These are phyloP conservation scores for Aphrophora alni DNA, from an alignment of 2,888 invertebrate species.

Conservation along the genomic window DNA sequence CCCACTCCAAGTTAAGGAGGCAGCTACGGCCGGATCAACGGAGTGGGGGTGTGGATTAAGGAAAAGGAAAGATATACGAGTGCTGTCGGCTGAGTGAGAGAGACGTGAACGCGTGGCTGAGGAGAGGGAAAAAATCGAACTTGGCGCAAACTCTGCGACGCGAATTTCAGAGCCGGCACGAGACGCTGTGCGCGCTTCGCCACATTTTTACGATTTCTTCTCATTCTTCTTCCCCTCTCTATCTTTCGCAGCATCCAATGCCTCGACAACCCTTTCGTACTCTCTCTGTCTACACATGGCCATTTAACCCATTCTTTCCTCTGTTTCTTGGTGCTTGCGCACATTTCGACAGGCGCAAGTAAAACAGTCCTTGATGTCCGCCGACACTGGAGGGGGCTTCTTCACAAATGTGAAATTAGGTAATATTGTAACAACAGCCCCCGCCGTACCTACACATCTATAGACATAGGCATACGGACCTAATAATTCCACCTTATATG, in stretches of 20 bases:
- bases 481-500: not conserved
- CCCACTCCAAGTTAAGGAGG: not conserved
- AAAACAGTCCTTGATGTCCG: constrained; percentile 12
- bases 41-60: constrained; percentile 22
- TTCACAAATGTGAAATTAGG: constrained; percentile 3
- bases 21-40: not conserved
- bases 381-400: constrained; percentile 10
- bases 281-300: constrained; percentile 38
- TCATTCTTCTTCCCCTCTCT: constrained; percentile 41
- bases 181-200: constrained; percentile 39
- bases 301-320: constrained; percentile 39
- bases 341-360: not conserved
- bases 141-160: constrained; percentile 43
- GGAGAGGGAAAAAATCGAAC: constrained; percentile 43
- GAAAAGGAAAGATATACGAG: constrained; percentile 19
- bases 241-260: constrained; percentile 41
- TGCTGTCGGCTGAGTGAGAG: constrained; percentile 11
- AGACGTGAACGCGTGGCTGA: constrained; percentile 12
- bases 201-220: constrained; percentile 43
- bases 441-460: not conserved
- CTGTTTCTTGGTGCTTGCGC: constrained; percentile 31
- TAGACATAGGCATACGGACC: not conserved
- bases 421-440: not conserved
- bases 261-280: constrained; percentile 44
- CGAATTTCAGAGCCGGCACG: constrained; percentile 31